Conservation (phyloP, 1,140 invertebrate genomes). For the Pseudoatta argentina region DNA sequence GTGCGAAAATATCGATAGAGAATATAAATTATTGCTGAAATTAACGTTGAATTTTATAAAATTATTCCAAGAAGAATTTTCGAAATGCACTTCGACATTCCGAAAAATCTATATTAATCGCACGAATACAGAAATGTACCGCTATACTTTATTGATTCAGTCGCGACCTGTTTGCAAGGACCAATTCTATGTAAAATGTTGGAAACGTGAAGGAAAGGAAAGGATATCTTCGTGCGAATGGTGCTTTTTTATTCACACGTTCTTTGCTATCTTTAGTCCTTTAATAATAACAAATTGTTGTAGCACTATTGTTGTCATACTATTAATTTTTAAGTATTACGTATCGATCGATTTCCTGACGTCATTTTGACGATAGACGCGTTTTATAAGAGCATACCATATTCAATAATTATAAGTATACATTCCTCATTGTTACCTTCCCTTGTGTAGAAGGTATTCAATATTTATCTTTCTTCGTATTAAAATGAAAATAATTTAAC, state of each 20-base stretch:
- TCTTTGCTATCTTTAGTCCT: not conserved
- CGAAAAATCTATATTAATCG: not conserved
- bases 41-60: slow-evolving; percentile 40
- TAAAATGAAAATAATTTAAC: not conserved
- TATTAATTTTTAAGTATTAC: slow-evolving; percentile 25
- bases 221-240: slow-evolving; percentile 7
- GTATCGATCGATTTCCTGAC: not conserved
- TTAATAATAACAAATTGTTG: not conserved
- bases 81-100: slow-evolving; percentile 25
- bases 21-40: slow-evolving; percentile 23
- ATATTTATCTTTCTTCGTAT: slow-evolving; percentile 15
- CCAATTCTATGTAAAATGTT: slow-evolving; percentile 31
- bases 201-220: slow-evolving; percentile 14
- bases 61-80: not conserved
- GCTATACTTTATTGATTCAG: slow-evolving; percentile 19
- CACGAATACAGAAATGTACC: slow-evolving; percentile 10
- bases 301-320: not conserved
- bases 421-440: not conserved
- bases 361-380: not conserved
- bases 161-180: slow-evolving; percentile 35
- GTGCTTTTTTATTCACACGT: slow-evolving; percentile 13
- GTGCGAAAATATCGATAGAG: not conserved
- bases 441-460: not conserved
- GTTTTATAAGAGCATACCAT: not conserved
- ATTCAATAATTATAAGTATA: not conserved